Base-by-base conservation (phyloP, 2,113 vertebrate genomes). In the Tylochromis polylepis region DNA sequence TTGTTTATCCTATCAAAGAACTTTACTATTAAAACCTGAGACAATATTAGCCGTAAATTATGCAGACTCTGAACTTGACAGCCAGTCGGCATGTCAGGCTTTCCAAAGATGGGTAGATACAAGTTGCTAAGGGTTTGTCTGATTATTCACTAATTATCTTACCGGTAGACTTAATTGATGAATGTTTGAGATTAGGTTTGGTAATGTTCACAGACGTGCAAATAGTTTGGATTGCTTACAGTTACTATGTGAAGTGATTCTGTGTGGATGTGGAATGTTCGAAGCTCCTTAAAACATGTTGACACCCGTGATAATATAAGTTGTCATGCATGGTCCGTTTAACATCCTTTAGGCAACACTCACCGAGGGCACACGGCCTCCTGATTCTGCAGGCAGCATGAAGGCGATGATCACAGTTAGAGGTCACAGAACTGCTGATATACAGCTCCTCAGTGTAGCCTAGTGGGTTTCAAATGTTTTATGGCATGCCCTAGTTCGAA, bases 241-340 rank as follows among this genome's bases (percentile, higher is more conserved):
- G 83, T 60, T 3, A 11, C 38, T 49, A 82, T 62, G 5, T 75
- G 31, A 65, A 59, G 43, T 51, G 78, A 12, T 57, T 5, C 0
- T 67, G 75, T 77, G 59, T 75, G 82, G 53, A 78, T 86, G 84
- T 81, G 90, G 91, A 94, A 94, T 94, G 88, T 87, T 18, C 27
- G 43, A 79, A 51, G 29, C 78, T 87, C 86, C 46, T 67, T 90
- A 56, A 86, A 90, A 91, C 90, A 62, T 92, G 92, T 94, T 90
- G 85, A 90, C 91, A 87, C 94, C 88, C 51, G 87, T 87, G 67
- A 94, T 94, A 62, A 82, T 78, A 79, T 85, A 79, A 75, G 75
- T 86, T 9, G 70, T 92, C 4, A 51, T 59, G 80, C 29, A 14
- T 5, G 55, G 27, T 86, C 22, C 29, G 57, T 85, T 81, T 36